A percentile compares a stretch with the other conserved stretches of the same genome.
phyloP scores from a whole-genome alignment of 2,888 invertebrate species.

The Synergus umbraculus region DNA sequence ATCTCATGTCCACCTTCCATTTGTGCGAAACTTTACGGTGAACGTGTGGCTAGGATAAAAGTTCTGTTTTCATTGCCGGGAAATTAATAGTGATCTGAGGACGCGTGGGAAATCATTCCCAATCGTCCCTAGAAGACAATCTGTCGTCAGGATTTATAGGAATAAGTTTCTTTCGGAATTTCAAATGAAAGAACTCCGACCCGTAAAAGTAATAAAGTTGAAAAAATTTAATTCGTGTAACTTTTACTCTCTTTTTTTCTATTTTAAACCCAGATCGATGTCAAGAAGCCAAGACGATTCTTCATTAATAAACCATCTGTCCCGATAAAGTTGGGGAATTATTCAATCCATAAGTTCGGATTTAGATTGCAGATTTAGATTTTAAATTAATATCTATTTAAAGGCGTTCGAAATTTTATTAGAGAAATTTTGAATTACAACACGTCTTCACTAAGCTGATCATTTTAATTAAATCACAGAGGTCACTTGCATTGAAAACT shows the following conservation, averaged over 20 bases:
- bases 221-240: background rate
- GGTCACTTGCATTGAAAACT: background rate
- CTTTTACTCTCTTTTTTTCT: background rate
- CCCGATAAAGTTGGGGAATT: background rate
- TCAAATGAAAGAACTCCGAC: constrained; percentile 1
- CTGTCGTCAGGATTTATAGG: constrained; percentile 38
- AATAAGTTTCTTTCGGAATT: constrained; percentile 38
- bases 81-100: constrained; percentile 39
- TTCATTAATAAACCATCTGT: constrained; percentile 2
- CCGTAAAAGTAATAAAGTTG: constrained; percentile 1
- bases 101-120: constrained; percentile 37
- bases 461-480: constrained; percentile 11
- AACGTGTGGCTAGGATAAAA: constrained; percentile 27
- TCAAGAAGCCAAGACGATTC: background rate
- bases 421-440: background rate
- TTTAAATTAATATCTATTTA: background rate
- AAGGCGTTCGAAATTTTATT: background rate
- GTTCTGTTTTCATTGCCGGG: constrained; percentile 36
- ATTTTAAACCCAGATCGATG: background rate
- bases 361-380: background rate
- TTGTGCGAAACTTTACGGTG: constrained; percentile 29
- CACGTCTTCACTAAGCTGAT: background rate
- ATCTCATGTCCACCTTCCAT: constrained; percentile 29
- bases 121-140: constrained; percentile 31
- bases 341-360: background rate